Evolutionary conservation across 2,888 invertebrate species (phyloP).

Genomic region (Chaetoderma sp.): DNA sequence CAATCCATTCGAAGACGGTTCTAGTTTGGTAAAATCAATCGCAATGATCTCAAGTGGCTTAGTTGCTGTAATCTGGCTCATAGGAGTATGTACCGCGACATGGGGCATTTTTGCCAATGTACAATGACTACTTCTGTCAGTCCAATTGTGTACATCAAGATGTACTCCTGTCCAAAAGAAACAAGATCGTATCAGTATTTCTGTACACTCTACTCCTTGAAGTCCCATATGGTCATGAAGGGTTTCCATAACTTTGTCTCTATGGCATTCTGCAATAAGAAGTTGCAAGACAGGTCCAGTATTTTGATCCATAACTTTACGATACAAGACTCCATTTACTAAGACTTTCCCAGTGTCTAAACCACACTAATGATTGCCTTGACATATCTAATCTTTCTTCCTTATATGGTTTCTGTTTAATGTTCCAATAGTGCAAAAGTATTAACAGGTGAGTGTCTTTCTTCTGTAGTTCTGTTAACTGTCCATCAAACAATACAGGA

Average conservation of each 20-base stretch:
- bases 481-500: not conserved
- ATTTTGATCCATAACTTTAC: not conserved
- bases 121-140: not conserved
- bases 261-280: not conserved
- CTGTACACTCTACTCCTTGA: constrained; percentile 7
- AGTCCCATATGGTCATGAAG: constrained; percentile 6
- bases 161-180: not conserved
- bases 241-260: not conserved
- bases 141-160: not conserved
- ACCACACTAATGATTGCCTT: not conserved
- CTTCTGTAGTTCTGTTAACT: not conserved
- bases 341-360: constrained; percentile 1
- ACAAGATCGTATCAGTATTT: not conserved
- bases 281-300: not conserved
- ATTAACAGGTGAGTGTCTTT: not conserved
- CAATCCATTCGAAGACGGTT: constrained; percentile 5
- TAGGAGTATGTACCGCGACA: not conserved
- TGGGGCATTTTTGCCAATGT: not conserved
- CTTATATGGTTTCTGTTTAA: not conserved
- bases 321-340: not conserved
- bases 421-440: not conserved
- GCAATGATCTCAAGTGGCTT: not conserved
- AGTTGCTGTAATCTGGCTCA: not conserved
- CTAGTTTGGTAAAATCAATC: not conserved
- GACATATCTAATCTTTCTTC: not conserved